Percentiles rank a stretch among this genome's conserved stretches.
These are phyloP conservation scores for Euglossa dilemma DNA, from an alignment of 1,140 invertebrate genomes.

Conservation along the genomic window DNA sequence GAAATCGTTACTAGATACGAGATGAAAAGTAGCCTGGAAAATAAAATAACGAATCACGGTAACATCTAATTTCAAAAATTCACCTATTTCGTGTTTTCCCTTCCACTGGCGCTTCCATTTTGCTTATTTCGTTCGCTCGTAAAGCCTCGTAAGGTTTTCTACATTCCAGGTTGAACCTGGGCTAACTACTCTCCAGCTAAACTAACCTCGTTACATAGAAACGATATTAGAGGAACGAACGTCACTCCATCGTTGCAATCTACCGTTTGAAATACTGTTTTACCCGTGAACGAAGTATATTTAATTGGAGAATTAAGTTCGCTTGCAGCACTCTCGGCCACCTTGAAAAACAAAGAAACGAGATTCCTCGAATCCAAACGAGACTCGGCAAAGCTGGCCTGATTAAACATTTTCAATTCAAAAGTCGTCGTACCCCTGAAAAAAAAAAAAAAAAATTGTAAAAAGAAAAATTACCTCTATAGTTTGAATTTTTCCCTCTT, in stretches of 20 bases:
- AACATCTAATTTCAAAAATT: background rate
- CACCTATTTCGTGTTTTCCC: too few relatives aligned
- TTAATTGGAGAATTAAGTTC: constrained; percentile 15
- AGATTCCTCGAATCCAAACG: background rate
- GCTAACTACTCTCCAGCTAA: constrained; percentile 62
- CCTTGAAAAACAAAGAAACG: background rate
- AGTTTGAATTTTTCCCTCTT: too few relatives aligned
- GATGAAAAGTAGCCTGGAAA: background rate
- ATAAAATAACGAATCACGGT: background rate
- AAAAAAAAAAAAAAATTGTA: background rate
- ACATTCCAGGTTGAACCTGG: background rate
- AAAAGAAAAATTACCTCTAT: background rate
- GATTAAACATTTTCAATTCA: background rate
- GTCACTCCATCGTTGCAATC: background rate
- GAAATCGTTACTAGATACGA: too few relatives aligned
- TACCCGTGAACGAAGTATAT: background rate
- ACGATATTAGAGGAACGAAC: constrained; percentile 61
- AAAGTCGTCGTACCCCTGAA: background rate
- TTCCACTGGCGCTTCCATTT: background rate
- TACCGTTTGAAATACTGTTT: constrained; percentile 23
- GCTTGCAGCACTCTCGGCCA: background rate
- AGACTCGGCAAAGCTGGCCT: background rate
- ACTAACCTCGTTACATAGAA: constrained; percentile 72
- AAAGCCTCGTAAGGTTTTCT: background rate
- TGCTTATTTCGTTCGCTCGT: background rate